These are phyloP conservation scores for Camponotus vicinus DNA, from an alignment of 1,140 invertebrate genomes.

Conservation along the genomic window DNA sequence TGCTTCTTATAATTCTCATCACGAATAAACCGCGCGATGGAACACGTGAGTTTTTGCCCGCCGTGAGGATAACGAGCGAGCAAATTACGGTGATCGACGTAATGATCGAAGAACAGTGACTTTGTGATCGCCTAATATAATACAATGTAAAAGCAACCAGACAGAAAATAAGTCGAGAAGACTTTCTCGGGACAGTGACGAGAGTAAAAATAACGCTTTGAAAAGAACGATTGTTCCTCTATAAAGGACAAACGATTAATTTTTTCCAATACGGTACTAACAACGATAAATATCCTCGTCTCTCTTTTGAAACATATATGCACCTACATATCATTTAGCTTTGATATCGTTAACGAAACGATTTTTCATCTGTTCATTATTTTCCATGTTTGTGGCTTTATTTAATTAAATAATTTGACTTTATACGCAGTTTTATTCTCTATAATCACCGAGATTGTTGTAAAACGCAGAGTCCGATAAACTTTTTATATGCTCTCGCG, in stretches of 20 bases:
- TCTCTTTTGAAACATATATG: neutral
- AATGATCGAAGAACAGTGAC: slow-evolving; percentile 61
- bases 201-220: slow-evolving; percentile 44
- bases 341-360: slow-evolving; percentile 2
- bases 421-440: neutral
- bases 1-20: slow-evolving; percentile 58
- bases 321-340: neutral
- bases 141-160: slow-evolving; percentile 22
- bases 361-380: neutral
- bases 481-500: slow-evolving; percentile 20
- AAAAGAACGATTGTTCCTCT: slow-evolving; percentile 43
- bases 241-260: slow-evolving; percentile 30
- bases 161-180: slow-evolving; percentile 53
- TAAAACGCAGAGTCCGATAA: neutral
- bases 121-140: slow-evolving; percentile 53
- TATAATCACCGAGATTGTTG: neutral
- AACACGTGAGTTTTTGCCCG: slow-evolving; percentile 58
- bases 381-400: slow-evolving; percentile 8
- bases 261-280: slow-evolving; percentile 15
- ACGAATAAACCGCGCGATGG: slow-evolving; percentile 56
- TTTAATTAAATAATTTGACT: slow-evolving; percentile 46
- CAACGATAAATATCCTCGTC: neutral
- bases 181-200: slow-evolving; percentile 66
- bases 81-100: slow-evolving; percentile 67
- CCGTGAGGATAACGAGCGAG: slow-evolving; percentile 64